Evolutionary conservation across 2,888 invertebrate species (phyloP).

Genomic region (Bruchidius siliquastri): DNA sequence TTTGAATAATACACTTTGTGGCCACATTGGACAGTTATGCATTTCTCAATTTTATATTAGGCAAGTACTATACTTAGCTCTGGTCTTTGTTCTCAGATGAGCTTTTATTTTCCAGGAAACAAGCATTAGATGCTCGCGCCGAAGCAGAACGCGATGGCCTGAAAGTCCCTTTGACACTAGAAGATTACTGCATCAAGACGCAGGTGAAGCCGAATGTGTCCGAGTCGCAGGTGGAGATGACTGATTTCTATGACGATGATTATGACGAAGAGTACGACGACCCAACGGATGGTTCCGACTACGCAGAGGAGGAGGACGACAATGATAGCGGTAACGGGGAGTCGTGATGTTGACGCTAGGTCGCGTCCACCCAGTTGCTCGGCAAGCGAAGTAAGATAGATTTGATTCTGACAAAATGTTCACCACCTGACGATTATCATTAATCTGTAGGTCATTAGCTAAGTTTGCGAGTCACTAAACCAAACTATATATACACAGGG

Average conservation of each 20-base stretch:
- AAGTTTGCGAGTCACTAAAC: too few relatives aligned
- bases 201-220: constrained; percentile 83
- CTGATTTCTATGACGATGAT: constrained; percentile 94
- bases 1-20: too few relatives aligned
- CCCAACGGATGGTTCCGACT: constrained; percentile 62
- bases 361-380: not conserved
- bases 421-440: too few relatives aligned
- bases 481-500: too few relatives aligned
- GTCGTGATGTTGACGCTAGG: constrained; percentile 59
- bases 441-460: too few relatives aligned
- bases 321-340: constrained; percentile 92
- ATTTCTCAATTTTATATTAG: too few relatives aligned
- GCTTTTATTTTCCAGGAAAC: constrained; percentile 63
- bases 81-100: too few relatives aligned
- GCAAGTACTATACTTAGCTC: too few relatives aligned
- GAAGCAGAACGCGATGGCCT: constrained; percentile 97
- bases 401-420: too few relatives aligned
- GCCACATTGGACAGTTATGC: too few relatives aligned
- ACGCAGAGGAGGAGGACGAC: constrained; percentile 70
- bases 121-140: constrained; percentile 89
- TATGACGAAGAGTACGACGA: constrained; percentile 69
- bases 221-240: constrained; percentile 77
- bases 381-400: not conserved
- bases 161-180: constrained; percentile 92
- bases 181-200: constrained; percentile 97